Base-by-base conservation (phyloP, 2,113 vertebrate genomes). In the Cairina moschata region DNA sequence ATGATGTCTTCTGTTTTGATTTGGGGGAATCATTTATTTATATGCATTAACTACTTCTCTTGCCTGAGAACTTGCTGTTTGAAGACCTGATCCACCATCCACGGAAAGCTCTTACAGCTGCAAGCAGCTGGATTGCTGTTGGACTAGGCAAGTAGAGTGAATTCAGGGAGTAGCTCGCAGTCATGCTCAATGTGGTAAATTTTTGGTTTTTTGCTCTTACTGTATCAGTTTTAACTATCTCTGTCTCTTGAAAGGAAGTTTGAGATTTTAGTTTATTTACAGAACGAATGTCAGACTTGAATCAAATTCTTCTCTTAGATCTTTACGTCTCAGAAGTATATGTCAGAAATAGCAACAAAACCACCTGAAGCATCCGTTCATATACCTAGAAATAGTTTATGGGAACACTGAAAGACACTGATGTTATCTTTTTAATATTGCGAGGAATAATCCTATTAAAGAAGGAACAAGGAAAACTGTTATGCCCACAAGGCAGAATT, bases 391-490 rank as follows among this genome's bases (percentile, higher is more conserved):
- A 97, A 97, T 97, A 97, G 93, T 97, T 98, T 94, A 96, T 97
- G 93, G 93, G 92, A 73, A 97, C 96, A 98, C 69, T 98, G 98
- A 98, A 98, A 98, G 98, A 98, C 95, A 94, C 72, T 95, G 98
- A 98, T 98, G 97, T 91, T 98, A 98, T 98, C 98, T 98, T 98
- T 98, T 98, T 98, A 98, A 98, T 98, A 98, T 98, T 97, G 98
- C 93, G 97, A 97, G 96, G 98, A 98, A 98, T 98, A 98, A 98
- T 98, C 97, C 98, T 98, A 97, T 98, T 98, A 98, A 97, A 98
- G 97, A 97, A 98, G 97, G 98, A 98, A 98, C 98, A 98, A 98
- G 97, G 97, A 95, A 95, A 97, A 97, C 98, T 98, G 97, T 98
- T 98, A 97, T 98, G 97, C 97, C 97, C 97, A 95, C 96, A 97